phyloP scores from a whole-genome alignment of 2,888 invertebrate species.

The Fragum fragum region DNA sequence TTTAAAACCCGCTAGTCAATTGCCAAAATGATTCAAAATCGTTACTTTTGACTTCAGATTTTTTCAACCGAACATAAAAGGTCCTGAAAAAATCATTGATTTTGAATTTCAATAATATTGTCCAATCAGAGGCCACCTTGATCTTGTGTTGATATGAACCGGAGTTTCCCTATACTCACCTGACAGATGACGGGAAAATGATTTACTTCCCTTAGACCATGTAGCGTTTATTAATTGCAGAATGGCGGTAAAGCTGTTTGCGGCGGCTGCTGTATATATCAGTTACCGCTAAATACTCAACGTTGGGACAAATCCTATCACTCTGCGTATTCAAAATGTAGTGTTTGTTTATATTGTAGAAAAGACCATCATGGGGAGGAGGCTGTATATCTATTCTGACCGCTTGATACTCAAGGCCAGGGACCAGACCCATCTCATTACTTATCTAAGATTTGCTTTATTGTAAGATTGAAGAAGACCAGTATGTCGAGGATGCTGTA shows the following conservation, averaged over 20 bases:
- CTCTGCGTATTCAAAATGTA: conserved; percentile 95
- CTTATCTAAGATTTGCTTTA: conserved; percentile 91
- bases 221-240: conserved; percentile 7
- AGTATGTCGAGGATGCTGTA: conserved; percentile 93
- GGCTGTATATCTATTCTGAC: conserved; percentile 95
- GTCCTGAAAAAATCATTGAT: too few relatives aligned
- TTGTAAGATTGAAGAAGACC: conserved; percentile 34
- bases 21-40: too few relatives aligned
- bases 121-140: too few relatives aligned
- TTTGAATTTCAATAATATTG: too few relatives aligned
- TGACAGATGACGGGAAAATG: too few relatives aligned
- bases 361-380: conserved; percentile 90
- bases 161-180: too few relatives aligned
- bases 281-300: conserved; percentile 95
- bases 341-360: conserved; percentile 92
- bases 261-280: conserved; percentile 94
- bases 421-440: conserved; percentile 96
- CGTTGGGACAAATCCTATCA: conserved; percentile 97
- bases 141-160: too few relatives aligned
- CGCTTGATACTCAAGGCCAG: conserved; percentile 94
- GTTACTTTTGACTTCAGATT: too few relatives aligned
- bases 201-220: too few relatives aligned
- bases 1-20: too few relatives aligned
- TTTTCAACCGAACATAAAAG: too few relatives aligned
- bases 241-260: conserved; percentile 87